Conservation (phyloP, 2,113 vertebrate species). For the Odontophorus gujanensis region DNA sequence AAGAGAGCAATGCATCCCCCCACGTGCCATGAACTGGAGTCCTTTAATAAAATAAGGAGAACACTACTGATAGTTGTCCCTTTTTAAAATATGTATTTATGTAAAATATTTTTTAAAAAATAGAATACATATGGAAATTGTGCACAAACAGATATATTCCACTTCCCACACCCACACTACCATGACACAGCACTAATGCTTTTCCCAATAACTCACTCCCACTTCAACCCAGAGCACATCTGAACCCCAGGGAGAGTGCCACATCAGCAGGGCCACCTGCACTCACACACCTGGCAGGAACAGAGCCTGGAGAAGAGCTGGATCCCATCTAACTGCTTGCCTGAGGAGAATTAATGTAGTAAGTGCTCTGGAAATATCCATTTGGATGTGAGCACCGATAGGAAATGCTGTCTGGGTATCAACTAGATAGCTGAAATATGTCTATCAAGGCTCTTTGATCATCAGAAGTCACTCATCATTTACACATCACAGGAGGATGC, state of each 20-base stretch:
- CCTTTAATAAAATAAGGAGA: too few relatives aligned
- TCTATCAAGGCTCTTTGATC: conserved; percentile 61
- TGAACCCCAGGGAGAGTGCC: background rate
- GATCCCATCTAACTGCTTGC: background rate
- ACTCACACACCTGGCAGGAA: background rate
- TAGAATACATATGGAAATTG: too few relatives aligned
- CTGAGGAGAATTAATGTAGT: background rate
- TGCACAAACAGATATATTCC: too few relatives aligned
- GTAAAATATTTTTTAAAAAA: too few relatives aligned
- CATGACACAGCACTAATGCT: rapidly evolving
- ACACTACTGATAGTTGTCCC: too few relatives aligned
- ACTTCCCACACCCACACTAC: rapidly evolving
- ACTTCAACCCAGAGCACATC: background rate
- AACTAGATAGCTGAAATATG: conserved; percentile 17
- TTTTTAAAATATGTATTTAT: too few relatives aligned
- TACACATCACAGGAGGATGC: conserved; percentile 64
- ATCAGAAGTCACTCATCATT: conserved; percentile 54
- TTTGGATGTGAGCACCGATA: background rate
- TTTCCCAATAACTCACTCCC: background rate
- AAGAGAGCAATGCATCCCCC: too few relatives aligned
- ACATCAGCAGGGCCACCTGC: background rate
- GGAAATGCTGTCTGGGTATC: background rate
- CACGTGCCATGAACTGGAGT: too few relatives aligned
- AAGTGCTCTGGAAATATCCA: background rate
- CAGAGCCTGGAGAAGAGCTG: background rate